Conservation (phyloP, 2,113 vertebrate species). For the Crotalus viridis region DNA sequence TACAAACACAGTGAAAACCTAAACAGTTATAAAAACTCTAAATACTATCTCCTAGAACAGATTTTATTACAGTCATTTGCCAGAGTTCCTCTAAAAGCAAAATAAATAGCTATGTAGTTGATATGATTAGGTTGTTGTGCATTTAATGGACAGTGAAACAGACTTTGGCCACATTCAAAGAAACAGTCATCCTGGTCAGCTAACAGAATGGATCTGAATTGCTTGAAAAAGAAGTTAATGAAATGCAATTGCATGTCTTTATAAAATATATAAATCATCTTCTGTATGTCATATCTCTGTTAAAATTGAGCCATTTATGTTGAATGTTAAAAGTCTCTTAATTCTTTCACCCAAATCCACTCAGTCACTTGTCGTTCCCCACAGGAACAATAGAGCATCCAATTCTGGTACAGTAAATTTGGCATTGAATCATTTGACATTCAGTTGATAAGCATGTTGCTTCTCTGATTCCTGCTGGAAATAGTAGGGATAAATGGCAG, state of each 20-base stretch:
- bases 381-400: not conserved
- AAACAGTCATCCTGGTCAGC: too few relatives aligned
- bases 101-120: too few relatives aligned
- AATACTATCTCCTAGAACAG: not conserved
- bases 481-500: not conserved
- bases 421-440: not conserved
- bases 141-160: too few relatives aligned
- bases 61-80: too few relatives aligned
- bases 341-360: not conserved
- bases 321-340: not conserved
- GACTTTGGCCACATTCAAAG: too few relatives aligned
- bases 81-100: too few relatives aligned
- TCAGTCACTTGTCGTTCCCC: not conserved
- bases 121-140: too few relatives aligned
- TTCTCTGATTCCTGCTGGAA: not conserved
- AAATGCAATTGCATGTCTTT: too few relatives aligned
- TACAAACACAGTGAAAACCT: not conserved
- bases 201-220: too few relatives aligned
- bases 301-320: not conserved
- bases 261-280: too few relatives aligned
- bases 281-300: not conserved
- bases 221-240: too few relatives aligned
- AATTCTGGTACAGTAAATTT: not conserved
- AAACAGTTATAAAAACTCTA: not conserved
- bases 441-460: not conserved